A percentile compares a stretch with the other conserved stretches of the same genome.
Conservation (phyloP, 2,113 vertebrate species). For the Lonchura striata region DNA sequence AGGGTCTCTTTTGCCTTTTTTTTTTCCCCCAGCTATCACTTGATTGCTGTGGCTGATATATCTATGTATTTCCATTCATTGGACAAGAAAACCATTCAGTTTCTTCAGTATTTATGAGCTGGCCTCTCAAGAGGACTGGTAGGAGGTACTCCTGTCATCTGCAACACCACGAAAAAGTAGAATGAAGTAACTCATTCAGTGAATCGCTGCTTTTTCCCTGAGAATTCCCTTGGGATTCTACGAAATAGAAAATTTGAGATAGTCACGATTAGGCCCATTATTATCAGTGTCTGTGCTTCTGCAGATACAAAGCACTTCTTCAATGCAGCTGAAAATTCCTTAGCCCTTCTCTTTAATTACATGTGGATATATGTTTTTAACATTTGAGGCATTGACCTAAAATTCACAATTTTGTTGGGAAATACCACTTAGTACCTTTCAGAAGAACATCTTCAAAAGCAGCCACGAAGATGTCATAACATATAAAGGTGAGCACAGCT, state of each 20-base stretch:
- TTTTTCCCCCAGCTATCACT: rapidly evolving
- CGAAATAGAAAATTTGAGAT: neutral
- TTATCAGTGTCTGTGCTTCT: neutral
- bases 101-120: neutral
- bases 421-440: neutral
- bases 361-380: neutral
- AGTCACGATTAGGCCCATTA: neutral
- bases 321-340: neutral
- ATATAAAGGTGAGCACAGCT: neutral
- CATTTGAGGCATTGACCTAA: neutral
- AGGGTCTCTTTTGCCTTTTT: neutral
- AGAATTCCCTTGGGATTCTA: neutral
- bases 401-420: neutral
- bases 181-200: slow-evolving; percentile 20
- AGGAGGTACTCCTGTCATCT: neutral
- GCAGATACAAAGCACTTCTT: neutral
- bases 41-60: neutral
- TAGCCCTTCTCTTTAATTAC: neutral
- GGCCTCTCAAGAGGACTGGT: neutral
- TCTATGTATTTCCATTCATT: slow-evolving; percentile 8
- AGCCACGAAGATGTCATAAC: neutral
- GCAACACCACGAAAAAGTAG: neutral
- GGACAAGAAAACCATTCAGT: neutral
- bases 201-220: neutral
- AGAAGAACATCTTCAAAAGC: neutral